Evolutionary conservation across 2,888 invertebrate genomes (phyloP), one percentile per base, ranked within the genome.

Genomic region (Tribolium freemani): DNA sequence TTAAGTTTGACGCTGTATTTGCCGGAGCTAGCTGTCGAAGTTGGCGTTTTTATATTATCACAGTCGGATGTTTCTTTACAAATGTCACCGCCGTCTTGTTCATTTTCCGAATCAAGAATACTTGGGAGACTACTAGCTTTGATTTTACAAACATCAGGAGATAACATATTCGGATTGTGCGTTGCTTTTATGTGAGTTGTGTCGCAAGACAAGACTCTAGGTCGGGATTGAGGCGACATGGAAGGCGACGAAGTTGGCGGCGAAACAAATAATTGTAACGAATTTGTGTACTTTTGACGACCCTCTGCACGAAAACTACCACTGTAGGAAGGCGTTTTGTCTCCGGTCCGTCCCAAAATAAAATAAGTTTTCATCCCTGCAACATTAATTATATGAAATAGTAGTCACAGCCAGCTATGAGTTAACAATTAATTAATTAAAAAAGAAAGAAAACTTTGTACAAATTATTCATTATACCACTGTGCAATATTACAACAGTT

Each of bases 351-450:
- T 26, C 93, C 93, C 83, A 93, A 90, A 71, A 97, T 95, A 86
- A 96, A 97, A 86, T 92, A 96, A 0, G 96, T 96, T 86, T 94
- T 94, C 83, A 94, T 89, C 84, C 93, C 94, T 94, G 86, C 67
- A 87, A 85, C 9, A 60, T 10, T 1, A 54, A 10, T 63, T 50
- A 64, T 26, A 51, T 53, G 2, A 3, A 45, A 78, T 90, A 87
- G 2, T 2, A 16, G 16, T 2, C 16, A 16, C 16, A 16, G 16
- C 16, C 16, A 16, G 16, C 16, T 16, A 16, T 16, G 16, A 16
- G 2, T 16, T 16, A 16, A 16, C 16, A 16, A 16, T 16, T 16
- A 16, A 16, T 16, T 16, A 16, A 16, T 1, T 16, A 16, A 16
- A 16, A 16, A 16, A 16, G 16, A 16, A 16, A 16, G 16, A 16